Evolutionary conservation across 2,888 invertebrate species (phyloP).

Genomic region (Toxonevra muliebris): DNA sequence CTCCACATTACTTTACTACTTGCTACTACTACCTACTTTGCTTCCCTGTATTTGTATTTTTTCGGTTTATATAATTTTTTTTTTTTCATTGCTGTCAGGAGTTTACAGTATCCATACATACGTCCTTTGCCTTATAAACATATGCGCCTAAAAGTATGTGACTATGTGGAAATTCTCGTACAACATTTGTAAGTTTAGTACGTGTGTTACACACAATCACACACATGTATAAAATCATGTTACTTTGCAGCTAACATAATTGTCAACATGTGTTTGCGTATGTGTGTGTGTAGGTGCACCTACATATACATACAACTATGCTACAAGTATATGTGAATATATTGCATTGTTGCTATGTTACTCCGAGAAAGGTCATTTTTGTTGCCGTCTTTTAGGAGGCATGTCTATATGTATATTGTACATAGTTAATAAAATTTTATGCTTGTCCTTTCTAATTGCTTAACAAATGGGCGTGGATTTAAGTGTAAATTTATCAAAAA

Average conservation of each 20-base stretch:
- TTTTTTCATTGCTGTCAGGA: not conserved
- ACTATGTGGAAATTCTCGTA: not conserved
- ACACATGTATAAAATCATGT: not conserved
- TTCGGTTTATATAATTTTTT: conserved; percentile 10
- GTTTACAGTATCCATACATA: too few relatives aligned
- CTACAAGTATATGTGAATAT: not conserved
- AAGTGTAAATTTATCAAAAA: conserved; percentile 29
- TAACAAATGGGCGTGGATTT: conserved; percentile 29
- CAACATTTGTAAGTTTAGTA: too few relatives aligned
- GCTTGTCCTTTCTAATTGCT: conserved; percentile 33
- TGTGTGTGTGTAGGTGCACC: conserved; percentile 4
- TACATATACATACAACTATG: too few relatives aligned
- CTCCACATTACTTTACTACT: not conserved
- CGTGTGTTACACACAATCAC: too few relatives aligned
- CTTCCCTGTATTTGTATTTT: not conserved
- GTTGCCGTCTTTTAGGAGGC: conserved; percentile 14
- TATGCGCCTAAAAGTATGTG: conserved; percentile 47
- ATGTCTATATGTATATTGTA: not conserved
- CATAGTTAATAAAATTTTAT: conserved; percentile 33
- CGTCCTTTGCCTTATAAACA: conserved; percentile 51
- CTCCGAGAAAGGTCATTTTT: conserved; percentile 25
- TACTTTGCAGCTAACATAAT: conserved; percentile 14
- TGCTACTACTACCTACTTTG: not conserved
- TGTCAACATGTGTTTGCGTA: conserved; percentile 19
- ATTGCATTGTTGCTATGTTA: not conserved